phyloP scores from a whole-genome alignment of 2,888 invertebrate species.

The Drosophila picticornis region DNA sequence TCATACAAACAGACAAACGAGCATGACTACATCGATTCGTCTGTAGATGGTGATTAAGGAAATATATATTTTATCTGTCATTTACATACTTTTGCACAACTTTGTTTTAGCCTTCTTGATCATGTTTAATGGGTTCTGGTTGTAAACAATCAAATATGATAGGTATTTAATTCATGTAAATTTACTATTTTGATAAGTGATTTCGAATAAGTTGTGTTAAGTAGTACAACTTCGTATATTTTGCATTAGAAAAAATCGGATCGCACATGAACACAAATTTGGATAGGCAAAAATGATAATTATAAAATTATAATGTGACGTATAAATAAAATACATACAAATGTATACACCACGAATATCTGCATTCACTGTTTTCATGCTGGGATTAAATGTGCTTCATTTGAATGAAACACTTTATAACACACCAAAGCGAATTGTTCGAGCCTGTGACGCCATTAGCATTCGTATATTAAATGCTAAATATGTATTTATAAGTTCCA shows the following conservation, averaged over 20 bases:
- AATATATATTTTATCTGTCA: not conserved
- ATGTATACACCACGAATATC: not conserved
- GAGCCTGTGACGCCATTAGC: not conserved
- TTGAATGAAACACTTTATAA: constrained; percentile 1
- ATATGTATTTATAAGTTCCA: not conserved
- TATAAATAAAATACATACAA: not conserved
- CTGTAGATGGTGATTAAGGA: not conserved
- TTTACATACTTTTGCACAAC: too few species aligned
- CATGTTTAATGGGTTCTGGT: not conserved
- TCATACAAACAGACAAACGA: too few species aligned
- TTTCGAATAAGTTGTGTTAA: not conserved
- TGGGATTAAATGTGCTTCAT: not conserved
- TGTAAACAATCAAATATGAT: not conserved
- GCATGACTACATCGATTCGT: not conserved
- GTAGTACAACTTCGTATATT: not conserved
- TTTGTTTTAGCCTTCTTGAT: not conserved
- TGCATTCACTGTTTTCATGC: not conserved
- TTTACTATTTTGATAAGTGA: too few species aligned
- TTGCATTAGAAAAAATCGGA: not conserved
- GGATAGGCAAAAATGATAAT: too few species aligned
- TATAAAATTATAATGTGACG: not conserved
- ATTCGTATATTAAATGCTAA: not conserved
- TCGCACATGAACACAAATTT: not conserved
- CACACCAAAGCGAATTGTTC: not conserved
- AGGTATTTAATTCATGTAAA: not conserved